Conservation (phyloP, 2,888 invertebrate species). For the Reticulitermes lucifugus region DNA sequence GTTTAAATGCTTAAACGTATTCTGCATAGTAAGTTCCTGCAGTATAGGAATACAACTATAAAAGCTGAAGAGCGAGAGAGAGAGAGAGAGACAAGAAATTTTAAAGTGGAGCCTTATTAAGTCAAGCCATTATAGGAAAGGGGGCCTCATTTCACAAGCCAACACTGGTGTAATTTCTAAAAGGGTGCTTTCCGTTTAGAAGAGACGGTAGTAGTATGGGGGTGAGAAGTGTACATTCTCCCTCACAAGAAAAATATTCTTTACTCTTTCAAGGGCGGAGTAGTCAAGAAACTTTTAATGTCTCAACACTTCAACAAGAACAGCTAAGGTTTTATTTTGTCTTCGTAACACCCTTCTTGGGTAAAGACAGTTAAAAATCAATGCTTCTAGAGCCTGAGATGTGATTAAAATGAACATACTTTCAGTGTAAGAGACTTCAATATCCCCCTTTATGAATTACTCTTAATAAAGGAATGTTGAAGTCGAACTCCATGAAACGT, state of each 20-base stretch:
- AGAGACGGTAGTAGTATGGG: neutral
- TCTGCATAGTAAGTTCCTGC: neutral
- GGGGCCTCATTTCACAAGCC: conserved; percentile 16
- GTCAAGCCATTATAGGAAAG: conserved; percentile 11
- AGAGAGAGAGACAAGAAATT: neutral
- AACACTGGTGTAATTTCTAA: conserved; percentile 16
- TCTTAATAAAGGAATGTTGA: neutral
- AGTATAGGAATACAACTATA: neutral
- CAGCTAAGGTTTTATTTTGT: neutral
- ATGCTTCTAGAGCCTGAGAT: neutral
- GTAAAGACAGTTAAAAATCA: neutral
- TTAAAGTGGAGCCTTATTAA: conserved; percentile 13
- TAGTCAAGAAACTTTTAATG: neutral
- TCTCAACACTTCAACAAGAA: neutral
- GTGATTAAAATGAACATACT: neutral
- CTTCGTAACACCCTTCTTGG: neutral
- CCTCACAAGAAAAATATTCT: conserved; percentile 10
- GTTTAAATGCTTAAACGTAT: neutral
- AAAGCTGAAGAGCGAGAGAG: neutral
- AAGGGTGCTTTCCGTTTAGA: conserved; percentile 13
- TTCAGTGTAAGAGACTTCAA: neutral
- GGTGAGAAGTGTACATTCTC: conserved; percentile 7
- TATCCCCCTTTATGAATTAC: neutral
- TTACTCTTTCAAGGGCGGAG: neutral
- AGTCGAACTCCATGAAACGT: no score